These are phyloP conservation scores for Tetragnatha versicolor DNA, from an alignment of 1,140 invertebrate species.

Conservation along the genomic window DNA sequence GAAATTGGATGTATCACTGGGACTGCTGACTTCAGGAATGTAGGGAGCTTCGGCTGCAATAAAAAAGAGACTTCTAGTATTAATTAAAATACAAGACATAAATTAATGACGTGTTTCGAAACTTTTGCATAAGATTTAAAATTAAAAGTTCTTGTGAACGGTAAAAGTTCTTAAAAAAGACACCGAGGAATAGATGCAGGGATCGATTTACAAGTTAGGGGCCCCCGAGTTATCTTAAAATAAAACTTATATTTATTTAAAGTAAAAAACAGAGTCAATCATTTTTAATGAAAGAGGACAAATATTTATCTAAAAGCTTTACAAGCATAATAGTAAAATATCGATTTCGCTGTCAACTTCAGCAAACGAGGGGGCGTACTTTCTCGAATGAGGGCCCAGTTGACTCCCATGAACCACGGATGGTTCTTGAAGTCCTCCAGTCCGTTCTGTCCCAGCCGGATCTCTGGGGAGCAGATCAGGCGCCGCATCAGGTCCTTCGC, in stretches of 20 bases:
- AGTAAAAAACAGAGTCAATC: too few relatives aligned
- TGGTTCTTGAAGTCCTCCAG: conserved; percentile 98
- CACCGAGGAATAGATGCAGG: too few relatives aligned
- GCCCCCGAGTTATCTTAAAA: too few relatives aligned
- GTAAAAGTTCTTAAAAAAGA: background rate
- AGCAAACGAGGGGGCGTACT: conserved; percentile 78
- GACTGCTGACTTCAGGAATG: conserved; percentile 78
- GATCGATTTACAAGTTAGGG: too few relatives aligned
- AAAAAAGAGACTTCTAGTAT: background rate
- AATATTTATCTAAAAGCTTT: too few relatives aligned
- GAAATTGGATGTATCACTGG: conserved; percentile 99
- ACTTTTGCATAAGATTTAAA: too few relatives aligned
- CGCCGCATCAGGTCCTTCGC: conserved; percentile 95
- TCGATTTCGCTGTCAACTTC: background rate
- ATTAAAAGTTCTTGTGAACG: background rate
- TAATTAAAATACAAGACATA: too few relatives aligned
- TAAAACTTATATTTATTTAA: too few relatives aligned
- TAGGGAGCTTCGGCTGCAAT: conserved; percentile 57
- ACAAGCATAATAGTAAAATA: background rate
- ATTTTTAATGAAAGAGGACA: too few relatives aligned
- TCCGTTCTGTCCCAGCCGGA: conserved; percentile 90
- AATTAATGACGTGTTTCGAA: too few relatives aligned
- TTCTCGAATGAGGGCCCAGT: conserved; percentile 90
- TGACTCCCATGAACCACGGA: conserved; percentile 92
- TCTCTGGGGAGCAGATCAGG: conserved; percentile 92